phyloP scores from a whole-genome alignment of 2,797 vertebrate genomes.

The Falco biarmicus region DNA sequence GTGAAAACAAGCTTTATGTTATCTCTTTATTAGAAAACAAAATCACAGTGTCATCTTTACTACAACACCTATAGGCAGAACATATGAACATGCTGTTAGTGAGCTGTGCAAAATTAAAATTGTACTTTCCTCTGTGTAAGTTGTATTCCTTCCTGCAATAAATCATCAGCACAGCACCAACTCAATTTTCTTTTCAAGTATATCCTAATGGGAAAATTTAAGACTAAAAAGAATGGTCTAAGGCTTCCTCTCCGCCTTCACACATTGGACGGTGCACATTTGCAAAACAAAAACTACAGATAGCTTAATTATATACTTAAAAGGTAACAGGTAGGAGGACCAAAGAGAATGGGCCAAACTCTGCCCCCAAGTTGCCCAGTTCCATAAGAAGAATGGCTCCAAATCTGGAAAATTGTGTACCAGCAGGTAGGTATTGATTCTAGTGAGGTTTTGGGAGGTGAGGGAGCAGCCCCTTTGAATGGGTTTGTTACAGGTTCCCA shows the following conservation, averaged over 20 bases:
- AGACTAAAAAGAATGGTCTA: slow-evolving; percentile 11
- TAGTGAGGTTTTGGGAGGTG: not conserved
- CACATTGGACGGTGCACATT: not conserved
- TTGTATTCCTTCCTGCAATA: slow-evolving; percentile 35
- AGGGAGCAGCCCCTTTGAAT: not conserved
- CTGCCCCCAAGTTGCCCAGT: not conserved
- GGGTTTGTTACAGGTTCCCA: not conserved
- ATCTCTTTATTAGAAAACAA: slow-evolving; percentile 31
- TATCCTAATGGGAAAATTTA: slow-evolving; percentile 48
- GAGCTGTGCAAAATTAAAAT: slow-evolving; percentile 66
- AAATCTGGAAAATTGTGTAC: not conserved
- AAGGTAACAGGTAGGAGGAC: not conserved
- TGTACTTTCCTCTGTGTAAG: slow-evolving; percentile 53
- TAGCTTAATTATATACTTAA: not conserved
- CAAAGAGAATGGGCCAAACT: not conserved
- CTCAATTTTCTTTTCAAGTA: slow-evolving; percentile 60
- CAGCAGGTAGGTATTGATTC: not conserved
- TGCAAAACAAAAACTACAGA: slow-evolving; percentile 22
- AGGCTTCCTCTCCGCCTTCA: not conserved
- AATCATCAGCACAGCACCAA: slow-evolving; percentile 43
- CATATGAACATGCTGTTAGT: slow-evolving; percentile 34
- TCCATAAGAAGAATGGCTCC: not conserved
- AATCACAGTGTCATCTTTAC: slow-evolving; percentile 9
- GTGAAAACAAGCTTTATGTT: not conserved
- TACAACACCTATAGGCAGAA: slow-evolving; percentile 39